These are phyloP conservation scores for Drosophila melanogaster DNA, from an alignment of 1,140 invertebrate genomes.

Conservation along the genomic window DNA sequence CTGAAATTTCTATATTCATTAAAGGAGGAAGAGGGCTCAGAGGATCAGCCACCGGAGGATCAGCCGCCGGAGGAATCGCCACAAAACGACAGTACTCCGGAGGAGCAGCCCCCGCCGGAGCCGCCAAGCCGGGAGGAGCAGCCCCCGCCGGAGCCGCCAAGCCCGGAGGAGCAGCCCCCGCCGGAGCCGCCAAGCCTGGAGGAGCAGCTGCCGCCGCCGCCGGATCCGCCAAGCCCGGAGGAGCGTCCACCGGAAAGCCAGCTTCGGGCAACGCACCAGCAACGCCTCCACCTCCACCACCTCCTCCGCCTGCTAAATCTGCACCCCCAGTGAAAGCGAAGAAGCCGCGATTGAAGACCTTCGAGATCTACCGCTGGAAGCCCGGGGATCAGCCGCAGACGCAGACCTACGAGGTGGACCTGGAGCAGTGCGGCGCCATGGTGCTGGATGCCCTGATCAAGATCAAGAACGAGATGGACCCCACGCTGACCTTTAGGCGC, in stretches of 20 bases:
- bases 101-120: background rate
- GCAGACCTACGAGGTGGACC: conserved; percentile 95
- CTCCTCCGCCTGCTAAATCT: background rate
- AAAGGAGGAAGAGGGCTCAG: background rate
- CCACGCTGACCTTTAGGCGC: conserved; percentile 96
- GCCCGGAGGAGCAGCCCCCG: conserved; percentile 1
- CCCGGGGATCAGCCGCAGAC: conserved; percentile 94
- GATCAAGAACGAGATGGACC: conserved; percentile 98
- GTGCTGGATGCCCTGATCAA: conserved; percentile 98
- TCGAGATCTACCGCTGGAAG: conserved; percentile 95
- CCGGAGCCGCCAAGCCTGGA: too few species aligned
- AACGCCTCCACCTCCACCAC: background rate
- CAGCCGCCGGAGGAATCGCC: background rate
- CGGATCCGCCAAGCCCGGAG: conserved; percentile 7
- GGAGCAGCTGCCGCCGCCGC: background rate
- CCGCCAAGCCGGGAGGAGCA: too few species aligned
- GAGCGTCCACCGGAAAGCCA: conserved; percentile 5
- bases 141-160: conserved; percentile 1
- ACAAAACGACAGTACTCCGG: conserved; percentile 2
- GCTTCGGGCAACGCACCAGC: background rate
- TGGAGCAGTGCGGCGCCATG: conserved; percentile 98
- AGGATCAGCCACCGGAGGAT: background rate
- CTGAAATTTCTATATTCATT: too few species aligned
- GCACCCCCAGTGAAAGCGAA: background rate
- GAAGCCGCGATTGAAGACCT: conserved; percentile 88